Evolutionary conservation across 1,140 invertebrate genomes (phyloP), one percentile per base, ranked within the genome.

Genomic region (Agrypnia vestita): DNA sequence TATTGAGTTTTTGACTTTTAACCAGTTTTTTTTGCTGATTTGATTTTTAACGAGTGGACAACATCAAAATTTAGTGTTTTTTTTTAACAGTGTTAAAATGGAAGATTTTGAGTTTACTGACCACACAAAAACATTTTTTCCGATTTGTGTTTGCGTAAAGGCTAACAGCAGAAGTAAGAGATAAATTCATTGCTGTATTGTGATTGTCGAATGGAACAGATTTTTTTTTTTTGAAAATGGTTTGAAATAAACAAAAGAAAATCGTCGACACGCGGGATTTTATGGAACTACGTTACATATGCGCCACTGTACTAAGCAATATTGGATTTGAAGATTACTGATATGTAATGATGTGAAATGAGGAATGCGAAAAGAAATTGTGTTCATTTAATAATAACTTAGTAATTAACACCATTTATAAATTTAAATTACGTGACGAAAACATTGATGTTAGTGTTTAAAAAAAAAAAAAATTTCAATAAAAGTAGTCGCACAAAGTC

Each of bases 251-350:
- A 35, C 25, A 35, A 35, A 35, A 35, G 17, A 12, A 7, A 47
- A 71, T 8, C 15, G 47, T 8, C 12, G 13, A 49, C 71, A 74
- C 71, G 71, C 71, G 71, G 71, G 71, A 74, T 55, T 55, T 4
- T 43, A 10, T 69, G 9, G 12, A 69, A 8, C 35, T 69, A 35
- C 17, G 13, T 1, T 17, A 19, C 1, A 35, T 6, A 35, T 35
- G 25, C 1, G 25, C 25, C 25, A 35, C n/a, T n/a, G 25, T 35
- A 35, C 25, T 35, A 17, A 61, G 49, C 49, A 51, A 51, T 51
- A 51, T 51, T 51, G 25, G 25, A 35, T 35, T 35, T 35, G 1
- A 51, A 3, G 11, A 51, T 51, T 12, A 9, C 8, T 9, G 49
- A 51, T 3, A 51, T 12, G n/a, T 9, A 4, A 51, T 3, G 11